Evolutionary conservation across 2,797 vertebrate species (phyloP), one percentile per base, ranked within the genome.

Genomic region (Argentina silus): DNA sequence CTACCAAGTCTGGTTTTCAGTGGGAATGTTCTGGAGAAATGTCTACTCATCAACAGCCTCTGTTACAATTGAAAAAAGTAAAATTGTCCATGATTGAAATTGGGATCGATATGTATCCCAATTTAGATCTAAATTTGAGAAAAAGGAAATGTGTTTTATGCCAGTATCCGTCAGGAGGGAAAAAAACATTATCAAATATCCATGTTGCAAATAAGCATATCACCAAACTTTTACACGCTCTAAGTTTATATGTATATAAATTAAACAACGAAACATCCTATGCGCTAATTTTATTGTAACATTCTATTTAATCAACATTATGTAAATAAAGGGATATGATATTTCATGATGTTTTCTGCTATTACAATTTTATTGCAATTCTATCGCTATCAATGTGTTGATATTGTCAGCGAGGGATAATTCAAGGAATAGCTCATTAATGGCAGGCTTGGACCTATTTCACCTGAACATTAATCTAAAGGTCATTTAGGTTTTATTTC

Each of bases 241-340:
- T 77, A 78, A 81, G 70, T 85, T 60, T 27, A 23, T 89, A 81
- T 95, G 92, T 94, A 93, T 78, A 94, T 94, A 93, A 88, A 91
- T 89, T 87, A 83, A 90, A 88, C 91, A 88, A 88, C 88, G 75
- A 84, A 90, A 88, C 91, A 88, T 90, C 89, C 77, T 88, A 89
- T 88, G 83, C 89, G 85, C 89, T 91, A 86, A 91, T 91, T 92
- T 93, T 93, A 94, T 93, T 94, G 93, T 94, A 95, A 92, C 93
- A 92, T 93, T 93, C 91, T 95, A 94, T 94, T 95, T 95, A 94
- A 94, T 94, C 93, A 85, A 88, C 92, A 94, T 92, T 91, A 93
- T 95, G 93, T 94, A 94, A 95, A 95, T 95, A 95, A 95, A 95
- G 90, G 90, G 91, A 88, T 94, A 93, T 93, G 91, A 89, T 92